These are phyloP conservation scores for Sebastes taczanowskii DNA, from an alignment of 2,797 vertebrate species.

Conservation along the genomic window DNA sequence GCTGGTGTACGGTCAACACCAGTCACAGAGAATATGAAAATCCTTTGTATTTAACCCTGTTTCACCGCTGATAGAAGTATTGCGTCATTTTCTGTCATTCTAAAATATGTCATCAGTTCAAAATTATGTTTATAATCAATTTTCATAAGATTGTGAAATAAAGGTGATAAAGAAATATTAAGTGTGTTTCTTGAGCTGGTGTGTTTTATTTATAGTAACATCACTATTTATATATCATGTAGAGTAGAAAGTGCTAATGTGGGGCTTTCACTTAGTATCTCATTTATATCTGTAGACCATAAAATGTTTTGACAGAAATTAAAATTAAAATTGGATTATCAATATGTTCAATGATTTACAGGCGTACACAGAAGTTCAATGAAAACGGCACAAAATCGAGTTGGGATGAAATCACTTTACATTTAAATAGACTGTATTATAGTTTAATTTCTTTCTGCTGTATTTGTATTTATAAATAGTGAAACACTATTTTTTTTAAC, in stretches of 20 bases:
- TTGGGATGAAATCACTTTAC: not conserved
- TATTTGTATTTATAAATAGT: not conserved
- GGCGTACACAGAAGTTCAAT: not conserved
- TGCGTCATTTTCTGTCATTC: not conserved
- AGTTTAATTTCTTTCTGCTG: not conserved
- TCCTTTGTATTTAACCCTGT: not conserved
- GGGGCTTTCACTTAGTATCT: not conserved
- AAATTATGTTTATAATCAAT: not conserved
- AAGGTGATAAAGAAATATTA: not conserved
- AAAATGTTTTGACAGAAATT: not conserved
- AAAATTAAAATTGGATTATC: not conserved
- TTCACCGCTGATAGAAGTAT: not conserved
- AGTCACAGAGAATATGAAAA: not conserved
- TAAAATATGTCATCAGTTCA: not conserved
- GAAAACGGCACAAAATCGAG: not conserved
- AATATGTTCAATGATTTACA: not conserved
- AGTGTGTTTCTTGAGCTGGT: not conserved
- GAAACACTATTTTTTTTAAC: not conserved
- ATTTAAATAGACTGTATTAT: not conserved
- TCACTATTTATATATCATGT: not conserved
- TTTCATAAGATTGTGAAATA: not conserved
- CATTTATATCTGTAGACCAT: not conserved
- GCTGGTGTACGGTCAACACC: not conserved
- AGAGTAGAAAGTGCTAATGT: not conserved
- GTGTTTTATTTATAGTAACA: not conserved